Evolutionary conservation across 2,888 invertebrate genomes (phyloP), one percentile per base, ranked within the genome.

Genomic region (Ormyrus rosae): DNA sequence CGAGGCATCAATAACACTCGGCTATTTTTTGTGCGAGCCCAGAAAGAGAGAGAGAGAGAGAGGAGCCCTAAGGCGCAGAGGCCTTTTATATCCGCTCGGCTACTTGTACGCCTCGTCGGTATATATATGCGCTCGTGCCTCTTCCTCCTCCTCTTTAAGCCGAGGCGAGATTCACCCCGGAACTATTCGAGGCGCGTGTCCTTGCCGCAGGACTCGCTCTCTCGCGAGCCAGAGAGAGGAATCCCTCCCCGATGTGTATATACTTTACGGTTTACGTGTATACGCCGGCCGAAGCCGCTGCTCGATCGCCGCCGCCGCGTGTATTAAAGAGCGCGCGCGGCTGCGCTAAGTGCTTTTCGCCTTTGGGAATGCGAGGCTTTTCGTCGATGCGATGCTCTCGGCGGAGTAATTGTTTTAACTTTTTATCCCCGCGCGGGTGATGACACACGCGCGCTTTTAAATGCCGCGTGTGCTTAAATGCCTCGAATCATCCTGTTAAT

Each of bases 31-130:
- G 48, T 1, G 48, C 56, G 34, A 34, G 34, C 3, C 4, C 34
- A 3, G 4, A 19, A 1, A 19, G 19, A 19, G 19, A 19, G 19
- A 19, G 19, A 19, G 19, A 10, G 45, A 56, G 58, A 58, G 58
- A 9, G 9, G 45, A 34, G 61, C 63, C 78, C 80, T 81, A 78
- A 80, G 83, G 83, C 81, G 55, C 34, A 80, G 81, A 78, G 81
- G 80, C 80, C 73, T 78, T 82, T 82, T 81, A 81, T 82, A 83
- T 84, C 83, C 83, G 81, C 82, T 82, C 78, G 72, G 72, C 76
- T 73, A 67, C 73, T 78, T 58, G 50, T 56, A 13, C 73, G 19
- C 13, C 10, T 46, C 6, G 19, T 8, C 34, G 34, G 34, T 34
- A 2, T 34, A 34, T 34, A 34, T 34, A 3, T 3, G 34, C 34